phyloP scores from a whole-genome alignment of 2,113 vertebrate genomes.

The Martes martes region DNA sequence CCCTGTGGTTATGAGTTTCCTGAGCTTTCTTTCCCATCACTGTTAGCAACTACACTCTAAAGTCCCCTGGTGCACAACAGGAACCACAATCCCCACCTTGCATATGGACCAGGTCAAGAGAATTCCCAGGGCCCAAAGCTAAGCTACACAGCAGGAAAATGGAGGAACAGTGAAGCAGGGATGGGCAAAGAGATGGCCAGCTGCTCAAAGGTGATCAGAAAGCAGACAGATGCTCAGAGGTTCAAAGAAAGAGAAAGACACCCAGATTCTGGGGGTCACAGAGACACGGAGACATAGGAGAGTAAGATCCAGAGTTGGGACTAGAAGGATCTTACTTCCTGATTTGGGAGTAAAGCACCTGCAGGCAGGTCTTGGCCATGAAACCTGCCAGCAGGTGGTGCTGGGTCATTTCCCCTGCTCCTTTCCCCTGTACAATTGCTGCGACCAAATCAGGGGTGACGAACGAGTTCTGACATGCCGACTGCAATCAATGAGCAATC shows the following conservation, averaged over 20 bases:
- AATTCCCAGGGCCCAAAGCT: no score
- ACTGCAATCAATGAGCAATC: background rate
- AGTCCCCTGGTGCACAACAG: background rate
- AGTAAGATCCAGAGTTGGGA: background rate
- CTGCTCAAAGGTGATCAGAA: background rate
- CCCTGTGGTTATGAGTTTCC: background rate
- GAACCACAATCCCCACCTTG: background rate
- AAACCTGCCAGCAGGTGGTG: background rate
- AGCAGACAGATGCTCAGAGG: background rate
- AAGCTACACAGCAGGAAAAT: no score
- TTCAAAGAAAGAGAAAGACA: background rate
- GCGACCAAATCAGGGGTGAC: background rate
- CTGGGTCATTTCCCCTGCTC: background rate
- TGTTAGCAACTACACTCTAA: background rate
- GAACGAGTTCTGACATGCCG: background rate
- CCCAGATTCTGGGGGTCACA: accelerated
- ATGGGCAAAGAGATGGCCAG: background rate
- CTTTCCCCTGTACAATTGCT: background rate
- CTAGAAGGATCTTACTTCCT: background rate
- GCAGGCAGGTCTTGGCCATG: background rate
- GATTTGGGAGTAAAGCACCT: background rate
- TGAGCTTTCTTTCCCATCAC: background rate
- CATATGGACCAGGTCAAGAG: background rate
- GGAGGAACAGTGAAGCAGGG: background rate
- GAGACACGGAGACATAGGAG: background rate